A percentile compares a stretch with the other conserved stretches of the same genome.
phyloP scores from a whole-genome alignment of 1,140 invertebrate species.

The Halesus radiatus region DNA sequence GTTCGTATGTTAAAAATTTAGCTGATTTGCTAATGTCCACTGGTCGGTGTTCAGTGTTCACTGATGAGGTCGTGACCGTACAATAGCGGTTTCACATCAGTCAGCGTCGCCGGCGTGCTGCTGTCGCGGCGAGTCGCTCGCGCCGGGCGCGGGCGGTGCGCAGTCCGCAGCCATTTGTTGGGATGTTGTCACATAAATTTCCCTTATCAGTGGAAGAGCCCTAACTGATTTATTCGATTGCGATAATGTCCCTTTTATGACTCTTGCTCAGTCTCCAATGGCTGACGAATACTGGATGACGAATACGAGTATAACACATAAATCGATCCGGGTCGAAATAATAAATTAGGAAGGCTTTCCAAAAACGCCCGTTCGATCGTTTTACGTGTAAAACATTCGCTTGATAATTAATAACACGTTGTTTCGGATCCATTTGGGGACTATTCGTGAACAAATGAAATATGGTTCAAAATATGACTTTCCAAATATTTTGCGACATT shows the following conservation, averaged over 20 bases:
- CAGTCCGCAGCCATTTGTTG: slow-evolving; percentile 52
- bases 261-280: slow-evolving; percentile 39
- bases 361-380: slow-evolving; percentile 15
- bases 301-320: slow-evolving; percentile 2
- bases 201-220: slow-evolving; percentile 53
- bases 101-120: slow-evolving; percentile 34
- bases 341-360: slow-evolving; percentile 26
- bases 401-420: not conserved
- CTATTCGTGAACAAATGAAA: not conserved
- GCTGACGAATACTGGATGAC: slow-evolving; percentile 10
- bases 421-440: not conserved
- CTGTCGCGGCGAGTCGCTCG: not conserved
- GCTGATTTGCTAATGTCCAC: slow-evolving; percentile 17
- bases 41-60: too few relatives aligned
- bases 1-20: too few relatives aligned
- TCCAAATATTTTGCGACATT: slow-evolving; percentile 2
- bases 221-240: slow-evolving; percentile 55
- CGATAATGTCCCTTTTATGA: slow-evolving; percentile 56
- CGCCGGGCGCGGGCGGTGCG: slow-evolving; percentile 26
- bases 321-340: slow-evolving; percentile 20
- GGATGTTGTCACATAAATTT: slow-evolving; percentile 55
- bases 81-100: slow-evolving; percentile 42
- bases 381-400: slow-evolving; percentile 15
- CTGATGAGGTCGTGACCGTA: slow-evolving; percentile 40
- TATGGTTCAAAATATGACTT: slow-evolving; percentile 8